Evolutionary conservation across 2,797 vertebrate species (phyloP).

Genomic region (Lepidocolaptes lacrymiger): DNA sequence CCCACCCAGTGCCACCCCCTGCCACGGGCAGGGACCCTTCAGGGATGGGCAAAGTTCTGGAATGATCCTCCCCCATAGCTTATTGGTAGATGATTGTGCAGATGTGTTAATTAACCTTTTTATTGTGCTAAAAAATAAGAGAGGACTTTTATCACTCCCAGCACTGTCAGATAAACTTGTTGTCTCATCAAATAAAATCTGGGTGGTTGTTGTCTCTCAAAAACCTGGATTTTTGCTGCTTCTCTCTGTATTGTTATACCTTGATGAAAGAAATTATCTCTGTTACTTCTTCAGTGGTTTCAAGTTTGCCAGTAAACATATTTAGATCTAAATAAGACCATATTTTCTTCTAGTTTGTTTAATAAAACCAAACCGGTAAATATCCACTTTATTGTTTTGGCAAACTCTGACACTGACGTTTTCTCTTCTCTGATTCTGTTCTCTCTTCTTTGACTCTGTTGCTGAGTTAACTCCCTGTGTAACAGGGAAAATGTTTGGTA

Average conservation of each 20-base stretch:
- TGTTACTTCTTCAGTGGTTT: background rate
- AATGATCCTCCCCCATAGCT: accelerated
- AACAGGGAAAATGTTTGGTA: background rate
- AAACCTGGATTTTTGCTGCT: background rate
- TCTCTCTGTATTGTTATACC: background rate
- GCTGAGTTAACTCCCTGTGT: background rate
- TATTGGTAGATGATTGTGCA: background rate
- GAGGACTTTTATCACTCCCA: background rate
- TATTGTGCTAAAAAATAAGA: background rate
- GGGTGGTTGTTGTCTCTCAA: background rate
- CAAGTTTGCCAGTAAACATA: background rate
- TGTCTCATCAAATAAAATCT: background rate
- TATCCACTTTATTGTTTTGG: background rate
- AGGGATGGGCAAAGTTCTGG: background rate
- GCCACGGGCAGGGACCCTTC: accelerated
- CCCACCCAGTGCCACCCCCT: accelerated
- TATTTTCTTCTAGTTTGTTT: background rate
- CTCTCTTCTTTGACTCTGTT: background rate
- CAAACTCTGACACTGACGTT: background rate
- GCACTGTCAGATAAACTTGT: background rate
- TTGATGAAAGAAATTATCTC: background rate
- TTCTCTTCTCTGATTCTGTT: background rate
- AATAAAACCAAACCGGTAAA: background rate
- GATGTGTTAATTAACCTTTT: background rate
- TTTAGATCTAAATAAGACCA: background rate